A percentile compares a stretch with the other conserved stretches of the same genome.
These are phyloP conservation scores for Catagonus wagneri DNA, from an alignment of 2,113 vertebrate species.

Conservation along the genomic window DNA sequence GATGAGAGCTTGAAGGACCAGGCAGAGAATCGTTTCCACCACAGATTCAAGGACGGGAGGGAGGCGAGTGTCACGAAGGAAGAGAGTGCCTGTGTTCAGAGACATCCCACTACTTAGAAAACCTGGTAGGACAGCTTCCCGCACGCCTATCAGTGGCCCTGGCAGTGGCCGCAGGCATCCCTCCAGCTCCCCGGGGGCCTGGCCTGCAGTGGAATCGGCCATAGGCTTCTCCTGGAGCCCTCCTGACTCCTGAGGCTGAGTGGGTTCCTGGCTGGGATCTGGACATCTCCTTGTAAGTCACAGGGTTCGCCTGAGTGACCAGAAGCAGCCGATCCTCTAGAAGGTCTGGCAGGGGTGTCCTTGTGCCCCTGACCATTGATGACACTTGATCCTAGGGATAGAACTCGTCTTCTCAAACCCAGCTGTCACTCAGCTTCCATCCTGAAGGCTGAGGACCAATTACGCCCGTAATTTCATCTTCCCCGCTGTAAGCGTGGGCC, in stretches of 20 bases:
- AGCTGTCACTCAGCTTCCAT: conserved; percentile 47
- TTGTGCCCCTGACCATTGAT: background rate
- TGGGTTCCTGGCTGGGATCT: background rate
- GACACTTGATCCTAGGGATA: background rate
- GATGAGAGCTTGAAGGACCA: conserved; percentile 15
- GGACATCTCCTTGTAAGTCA: background rate
- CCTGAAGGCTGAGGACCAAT: conserved; percentile 43
- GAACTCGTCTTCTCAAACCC: conserved; percentile 1
- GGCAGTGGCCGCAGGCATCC: background rate
- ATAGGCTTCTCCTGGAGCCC: background rate
- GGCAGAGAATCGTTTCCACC: background rate
- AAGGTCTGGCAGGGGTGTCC: background rate
- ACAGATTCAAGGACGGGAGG: background rate
- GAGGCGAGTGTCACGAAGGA: background rate
- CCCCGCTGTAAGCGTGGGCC: background rate
- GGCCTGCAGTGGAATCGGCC: background rate
- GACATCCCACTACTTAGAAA: background rate
- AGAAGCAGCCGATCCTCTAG: background rate
- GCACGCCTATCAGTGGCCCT: background rate
- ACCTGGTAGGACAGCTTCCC: background rate
- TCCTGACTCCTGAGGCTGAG: background rate
- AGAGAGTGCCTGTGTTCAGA: background rate
- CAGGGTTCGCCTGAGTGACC: background rate
- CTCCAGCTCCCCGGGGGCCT: background rate
- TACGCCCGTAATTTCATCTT: conserved; percentile 24